Base-by-base conservation (phyloP, 2,888 invertebrate species). In the Epirrhoe tristata region DNA sequence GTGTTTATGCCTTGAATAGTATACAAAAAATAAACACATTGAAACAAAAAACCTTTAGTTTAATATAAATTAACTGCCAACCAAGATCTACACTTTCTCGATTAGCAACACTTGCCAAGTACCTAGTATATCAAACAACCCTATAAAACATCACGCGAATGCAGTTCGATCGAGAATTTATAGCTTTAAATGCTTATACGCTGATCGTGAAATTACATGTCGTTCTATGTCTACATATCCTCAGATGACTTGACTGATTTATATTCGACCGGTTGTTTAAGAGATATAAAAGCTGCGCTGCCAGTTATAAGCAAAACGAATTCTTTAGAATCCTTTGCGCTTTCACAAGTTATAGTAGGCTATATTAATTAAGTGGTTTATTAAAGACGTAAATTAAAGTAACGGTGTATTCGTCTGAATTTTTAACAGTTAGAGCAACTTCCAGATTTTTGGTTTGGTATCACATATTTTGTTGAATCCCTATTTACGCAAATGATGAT, bases 401-500 rank as follows among this genome's bases (percentile, higher is more conserved):
- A 71, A 71, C 68, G 71, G 72, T 71, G 62, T 65, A 63, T 60
- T 55, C 43, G 58, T 55, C 68, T 72, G 55, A 14, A 57, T 63
- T 71, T 64, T 60, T 58, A 69, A 50, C 69, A 64, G 66, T 70
- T 70, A 66, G 54, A 51, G 55, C 63, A 63, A 66, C 50, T 60
- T 68, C 60, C 66, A 71, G 60, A 69, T 68, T 71, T 36, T 78
- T 73, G 71, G 65, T 58, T 62, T 59, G 57, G 61, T 70, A 69
- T 72, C 69, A 70, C 76, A 80, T 78, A 83, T 86, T 81, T 86
- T 88, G 86, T 87, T 85, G 82, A 90, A 91, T 87, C 90, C 82
- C 77, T 86, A 87, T 89, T n/a, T 85, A 91, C 83, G 87, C 86
- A 90, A 91, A 90, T 89, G 89, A 89, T 89, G 89, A 89, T 89